A percentile compares a stretch with the other conserved stretches of the same genome.
These are phyloP conservation scores for Brotogeris chrysoptera DNA, from an alignment of 2,797 vertebrate species.

Conservation along the genomic window DNA sequence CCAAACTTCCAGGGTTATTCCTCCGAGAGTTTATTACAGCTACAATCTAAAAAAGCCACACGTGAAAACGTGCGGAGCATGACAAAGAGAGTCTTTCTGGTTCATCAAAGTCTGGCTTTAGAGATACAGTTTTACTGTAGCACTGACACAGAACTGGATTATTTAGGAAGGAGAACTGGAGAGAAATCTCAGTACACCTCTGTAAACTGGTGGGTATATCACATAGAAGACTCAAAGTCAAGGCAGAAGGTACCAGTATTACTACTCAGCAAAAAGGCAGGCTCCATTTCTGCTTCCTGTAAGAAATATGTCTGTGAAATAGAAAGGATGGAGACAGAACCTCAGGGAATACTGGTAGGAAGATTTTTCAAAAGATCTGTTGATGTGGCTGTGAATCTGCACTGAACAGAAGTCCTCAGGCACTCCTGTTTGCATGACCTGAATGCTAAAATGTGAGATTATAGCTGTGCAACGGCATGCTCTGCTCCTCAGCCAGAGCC, in stretches of 20 bases:
- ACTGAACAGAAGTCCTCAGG: neutral
- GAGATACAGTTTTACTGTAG: neutral
- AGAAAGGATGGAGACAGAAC: neutral
- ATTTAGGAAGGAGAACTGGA: neutral
- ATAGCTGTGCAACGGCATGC: neutral
- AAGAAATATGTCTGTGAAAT: neutral
- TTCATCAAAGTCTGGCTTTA: neutral
- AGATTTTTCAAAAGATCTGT: neutral
- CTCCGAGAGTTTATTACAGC: neutral
- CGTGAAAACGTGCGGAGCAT: rapidly evolving
- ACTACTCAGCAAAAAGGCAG: neutral
- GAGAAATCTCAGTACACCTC: neutral
- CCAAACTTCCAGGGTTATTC: neutral
- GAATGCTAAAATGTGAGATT: neutral
- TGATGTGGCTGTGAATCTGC: neutral
- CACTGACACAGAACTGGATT: neutral
- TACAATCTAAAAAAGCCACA: neutral
- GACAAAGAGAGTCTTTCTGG: neutral
- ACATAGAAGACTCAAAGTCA: neutral
- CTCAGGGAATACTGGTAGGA: neutral
- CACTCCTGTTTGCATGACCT: neutral
- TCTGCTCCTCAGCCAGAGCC: neutral
- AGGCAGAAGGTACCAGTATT: neutral
- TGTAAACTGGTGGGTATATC: neutral
- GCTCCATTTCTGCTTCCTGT: neutral